Conservation (phyloP, 2,797 vertebrate genomes). For the Australoheros facetus region DNA sequence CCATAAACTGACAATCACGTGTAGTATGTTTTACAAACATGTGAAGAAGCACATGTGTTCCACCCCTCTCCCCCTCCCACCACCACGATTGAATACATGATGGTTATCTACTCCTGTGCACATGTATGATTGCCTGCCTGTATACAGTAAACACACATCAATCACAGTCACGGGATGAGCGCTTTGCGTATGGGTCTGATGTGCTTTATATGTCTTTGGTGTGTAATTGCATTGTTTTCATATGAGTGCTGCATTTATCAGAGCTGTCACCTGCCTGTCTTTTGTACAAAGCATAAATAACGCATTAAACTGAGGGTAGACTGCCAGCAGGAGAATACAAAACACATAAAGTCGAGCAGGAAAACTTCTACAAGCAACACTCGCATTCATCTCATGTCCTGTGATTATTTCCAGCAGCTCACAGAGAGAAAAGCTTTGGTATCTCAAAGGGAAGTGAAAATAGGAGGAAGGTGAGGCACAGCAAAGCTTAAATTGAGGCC, state of each 20-base stretch:
- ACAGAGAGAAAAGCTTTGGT: conserved; percentile 49
- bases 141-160: conserved; percentile 42
- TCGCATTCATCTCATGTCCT: conserved; percentile 66
- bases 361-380: conserved; percentile 53
- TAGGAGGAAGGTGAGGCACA: conserved; percentile 64
- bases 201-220: conserved; percentile 40
- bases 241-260: conserved; percentile 34
- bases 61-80: neutral
- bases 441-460: conserved; percentile 69
- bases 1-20: conserved; percentile 22
- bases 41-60: conserved; percentile 25
- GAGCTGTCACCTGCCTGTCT: conserved; percentile 29
- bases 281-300: conserved; percentile 24
- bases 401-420: conserved; percentile 73
- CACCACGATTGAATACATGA: conserved; percentile 23
- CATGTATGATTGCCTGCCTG: conserved; percentile 32
- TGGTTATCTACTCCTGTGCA: conserved; percentile 26
- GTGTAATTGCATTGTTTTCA: conserved; percentile 48
- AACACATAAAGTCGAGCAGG: conserved; percentile 23
- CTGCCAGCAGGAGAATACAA: conserved; percentile 19
- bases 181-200: conserved; percentile 31
- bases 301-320: conserved; percentile 5
- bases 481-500: conserved; percentile 77
- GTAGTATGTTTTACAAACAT: conserved; percentile 6
- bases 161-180: conserved; percentile 28